Evolutionary conservation across 2,797 vertebrate species (phyloP), one percentile per base, ranked within the genome.

Genomic region (Anisognathus igniventris): DNA sequence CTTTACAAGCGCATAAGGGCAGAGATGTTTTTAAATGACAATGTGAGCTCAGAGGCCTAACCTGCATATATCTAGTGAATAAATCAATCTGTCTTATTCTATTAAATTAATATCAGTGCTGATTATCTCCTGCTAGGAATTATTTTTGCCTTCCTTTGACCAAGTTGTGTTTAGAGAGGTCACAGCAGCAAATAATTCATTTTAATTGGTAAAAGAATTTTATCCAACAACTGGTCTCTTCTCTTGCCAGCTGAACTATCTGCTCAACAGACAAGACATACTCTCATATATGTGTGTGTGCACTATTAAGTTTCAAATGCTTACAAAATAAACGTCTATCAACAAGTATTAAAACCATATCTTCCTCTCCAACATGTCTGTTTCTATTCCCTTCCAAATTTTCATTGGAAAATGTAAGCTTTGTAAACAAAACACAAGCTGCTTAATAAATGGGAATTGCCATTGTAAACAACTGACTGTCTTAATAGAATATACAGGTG

Each of bases 51-150:
- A 75, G 35, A 93, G 19, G 30, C 35, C 44, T 83, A 92, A 82
- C 40, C 50, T 81, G 42, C 19, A 74, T 71, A 70, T 61, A 86
- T 62, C 40, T 28, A 74, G 27, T 76, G 62, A 96, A 90, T 88
- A 95, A 96, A 95, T 90, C 82, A 88, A 88, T 95, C 70, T 72
- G 62, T 68, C 57, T 77, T 84, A n/a, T 72, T 94, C 64, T 93
- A 70, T 53, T 88, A 90, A 95, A 94, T 72, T 86, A 90, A 75
- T 94, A 91, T 86, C 14, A 73, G 42, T 91, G 60, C 25, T 71
- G 30, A 95, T 94, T 90, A 67, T 64, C 15, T 92, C 21, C 51
- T 91, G 50, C 45, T 78, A 92, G 24, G 60, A 91, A 88, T 75
- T 77, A 65, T 74, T 77, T 76, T 84, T 78, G 17, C 37, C 73